Percentiles rank a stretch among this genome's conserved stretches.
Conservation (phyloP, 2,797 vertebrate genomes). For the Phalloptychus januarius region DNA sequence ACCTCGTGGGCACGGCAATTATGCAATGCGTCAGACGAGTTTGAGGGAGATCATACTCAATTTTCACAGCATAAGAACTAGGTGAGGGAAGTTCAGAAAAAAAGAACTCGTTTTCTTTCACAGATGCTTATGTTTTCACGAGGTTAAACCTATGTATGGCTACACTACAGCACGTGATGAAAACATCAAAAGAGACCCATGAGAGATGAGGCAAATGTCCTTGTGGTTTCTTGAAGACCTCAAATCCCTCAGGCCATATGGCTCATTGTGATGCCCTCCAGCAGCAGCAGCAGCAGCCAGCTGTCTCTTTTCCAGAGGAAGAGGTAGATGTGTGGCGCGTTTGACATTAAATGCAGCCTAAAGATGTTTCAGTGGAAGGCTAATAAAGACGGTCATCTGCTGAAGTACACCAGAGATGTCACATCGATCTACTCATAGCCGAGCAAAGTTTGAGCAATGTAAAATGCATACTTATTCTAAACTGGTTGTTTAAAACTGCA, state of each 20-base stretch:
- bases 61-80: conserved; percentile 24
- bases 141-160: conserved; percentile 8
- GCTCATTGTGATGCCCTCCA: conserved; percentile 56
- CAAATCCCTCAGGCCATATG: conserved; percentile 46
- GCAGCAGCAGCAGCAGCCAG: conserved; percentile 50
- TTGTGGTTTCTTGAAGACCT: conserved; percentile 51
- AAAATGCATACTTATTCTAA: neutral
- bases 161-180: conserved; percentile 18
- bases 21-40: conserved; percentile 36
- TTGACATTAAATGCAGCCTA: conserved; percentile 74
- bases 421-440: conserved; percentile 32
- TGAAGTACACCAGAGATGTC: conserved; percentile 55
- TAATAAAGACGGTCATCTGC: conserved; percentile 71
- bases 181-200: conserved; percentile 46
- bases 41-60: conserved; percentile 30
- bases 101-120: conserved; percentile 6
- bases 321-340: conserved; percentile 61
- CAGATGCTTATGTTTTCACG: conserved; percentile 15
- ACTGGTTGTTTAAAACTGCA: neutral
- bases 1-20: conserved; percentile 39
- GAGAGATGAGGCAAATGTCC: conserved; percentile 53
- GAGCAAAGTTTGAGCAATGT: conserved; percentile 16
- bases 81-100: conserved; percentile 26
- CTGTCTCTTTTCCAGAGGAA: conserved; percentile 63
- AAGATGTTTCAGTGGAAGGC: conserved; percentile 63